These are phyloP conservation scores for Rhorus exstirpatorius DNA, from an alignment of 2,888 invertebrate genomes.

Conservation along the genomic window DNA sequence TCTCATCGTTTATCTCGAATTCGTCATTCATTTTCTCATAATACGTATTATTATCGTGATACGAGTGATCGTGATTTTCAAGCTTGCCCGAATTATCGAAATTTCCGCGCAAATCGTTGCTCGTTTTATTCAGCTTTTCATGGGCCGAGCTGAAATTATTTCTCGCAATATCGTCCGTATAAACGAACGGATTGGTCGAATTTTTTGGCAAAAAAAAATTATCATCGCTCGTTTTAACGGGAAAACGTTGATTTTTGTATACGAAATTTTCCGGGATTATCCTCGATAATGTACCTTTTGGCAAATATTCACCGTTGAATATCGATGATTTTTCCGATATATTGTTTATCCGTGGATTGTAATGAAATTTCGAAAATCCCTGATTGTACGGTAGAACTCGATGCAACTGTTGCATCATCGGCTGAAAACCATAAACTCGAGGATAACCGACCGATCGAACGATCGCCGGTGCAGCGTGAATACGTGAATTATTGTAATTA, in stretches of 20 bases:
- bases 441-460: constrained; percentile 15
- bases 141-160: no score
- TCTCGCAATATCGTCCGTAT: no score
- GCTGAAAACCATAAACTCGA: constrained; percentile 44
- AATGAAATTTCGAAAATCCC: not conserved
- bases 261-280: not conserved
- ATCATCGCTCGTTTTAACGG: no score
- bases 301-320: constrained; percentile 37
- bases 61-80: not conserved
- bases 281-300: constrained; percentile 37
- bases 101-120: not conserved
- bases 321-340: not conserved
- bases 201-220: no score
- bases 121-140: not conserved
- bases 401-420: constrained; percentile 49
- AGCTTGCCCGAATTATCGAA: not conserved
- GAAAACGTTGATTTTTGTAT: not conserved
- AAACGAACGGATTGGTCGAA: no score
- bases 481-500: constrained; percentile 38
- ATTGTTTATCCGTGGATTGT: not conserved
- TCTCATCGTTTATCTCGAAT: not conserved
- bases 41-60: not conserved
- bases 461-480: not conserved
- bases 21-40: not conserved
- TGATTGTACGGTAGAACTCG: constrained; percentile 45